phyloP scores from a whole-genome alignment of 2,113 vertebrate species.

The Sakesphorus luctuosus region DNA sequence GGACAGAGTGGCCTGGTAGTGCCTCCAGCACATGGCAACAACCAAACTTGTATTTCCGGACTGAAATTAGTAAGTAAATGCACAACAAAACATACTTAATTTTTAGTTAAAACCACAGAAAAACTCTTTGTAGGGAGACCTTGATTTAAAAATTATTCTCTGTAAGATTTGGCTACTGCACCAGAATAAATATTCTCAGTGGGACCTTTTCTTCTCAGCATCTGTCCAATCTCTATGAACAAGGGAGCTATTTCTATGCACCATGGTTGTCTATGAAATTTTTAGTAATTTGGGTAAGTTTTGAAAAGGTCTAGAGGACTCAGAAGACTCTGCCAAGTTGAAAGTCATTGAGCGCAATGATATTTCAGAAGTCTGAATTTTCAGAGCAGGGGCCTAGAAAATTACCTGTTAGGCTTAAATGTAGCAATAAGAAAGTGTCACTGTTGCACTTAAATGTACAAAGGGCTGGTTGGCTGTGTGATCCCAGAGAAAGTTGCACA shows the following conservation, averaged over 20 bases:
- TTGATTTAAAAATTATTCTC: background rate
- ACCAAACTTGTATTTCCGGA: background rate
- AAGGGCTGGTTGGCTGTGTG: background rate
- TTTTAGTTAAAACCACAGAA: background rate
- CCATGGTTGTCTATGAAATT: background rate
- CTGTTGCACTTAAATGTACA: background rate
- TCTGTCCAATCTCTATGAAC: background rate
- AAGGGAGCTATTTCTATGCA: background rate
- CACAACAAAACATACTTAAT: background rate
- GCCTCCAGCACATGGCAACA: background rate
- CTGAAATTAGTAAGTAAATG: background rate
- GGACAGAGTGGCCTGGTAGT: background rate
- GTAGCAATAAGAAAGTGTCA: background rate
- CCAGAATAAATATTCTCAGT: background rate
- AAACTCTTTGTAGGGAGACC: background rate
- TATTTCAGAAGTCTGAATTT: background rate
- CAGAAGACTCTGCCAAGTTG: background rate
- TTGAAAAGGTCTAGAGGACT: slow-evolving; percentile 19
- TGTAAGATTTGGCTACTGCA: background rate
- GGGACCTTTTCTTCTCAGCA: background rate
- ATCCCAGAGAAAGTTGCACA: background rate
- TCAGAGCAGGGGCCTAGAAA: background rate
- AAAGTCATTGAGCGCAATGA: background rate
- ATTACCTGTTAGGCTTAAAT: background rate
- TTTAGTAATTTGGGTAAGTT: background rate